A percentile compares a stretch with the other conserved stretches of the same genome.
Evolutionary conservation across 2,113 vertebrate genomes (phyloP).

Genomic region (Cariama cristata): DNA sequence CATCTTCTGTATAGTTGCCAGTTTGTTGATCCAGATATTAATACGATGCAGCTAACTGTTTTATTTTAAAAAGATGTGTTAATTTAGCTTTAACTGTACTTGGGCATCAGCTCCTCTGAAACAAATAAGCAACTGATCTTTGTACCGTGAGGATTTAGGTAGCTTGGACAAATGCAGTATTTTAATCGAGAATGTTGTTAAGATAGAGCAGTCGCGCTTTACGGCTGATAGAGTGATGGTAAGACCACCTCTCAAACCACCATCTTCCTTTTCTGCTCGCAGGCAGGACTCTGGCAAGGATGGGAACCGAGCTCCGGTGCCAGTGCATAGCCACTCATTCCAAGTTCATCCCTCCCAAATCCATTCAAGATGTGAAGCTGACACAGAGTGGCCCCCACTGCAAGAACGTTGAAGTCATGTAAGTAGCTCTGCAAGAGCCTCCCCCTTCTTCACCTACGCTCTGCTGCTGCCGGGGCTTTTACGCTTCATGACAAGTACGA

Average conservation of each 20-base stretch:
- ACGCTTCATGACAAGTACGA: fast-evolving
- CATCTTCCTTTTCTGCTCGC: not conserved
- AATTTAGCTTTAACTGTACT: not conserved
- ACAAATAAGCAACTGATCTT: not conserved
- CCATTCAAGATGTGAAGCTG: constrained; percentile 82
- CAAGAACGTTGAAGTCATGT: constrained; percentile 88
- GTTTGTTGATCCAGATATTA: not conserved
- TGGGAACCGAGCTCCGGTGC: constrained; percentile 83
- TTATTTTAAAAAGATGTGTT: not conserved
- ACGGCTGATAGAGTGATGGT: fast-evolving
- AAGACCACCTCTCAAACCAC: not conserved
- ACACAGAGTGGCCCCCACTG: constrained; percentile 87
- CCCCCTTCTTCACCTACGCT: not conserved
- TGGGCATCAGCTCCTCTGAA: not conserved
- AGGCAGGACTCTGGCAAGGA: constrained; percentile 70
- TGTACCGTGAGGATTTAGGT: fast-evolving
- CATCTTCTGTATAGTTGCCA: not conserved
- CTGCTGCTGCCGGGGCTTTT: not conserved
- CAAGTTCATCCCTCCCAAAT: constrained; percentile 70
- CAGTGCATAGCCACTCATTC: constrained; percentile 84
- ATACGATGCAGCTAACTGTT: not conserved
- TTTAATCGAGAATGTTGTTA: not conserved
- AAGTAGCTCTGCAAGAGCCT: constrained; percentile 63
- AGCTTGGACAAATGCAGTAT: not conserved
- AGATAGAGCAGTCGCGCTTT: not conserved